phyloP scores from a whole-genome alignment of 1,140 invertebrate species.

The Cyclargus thomasi region DNA sequence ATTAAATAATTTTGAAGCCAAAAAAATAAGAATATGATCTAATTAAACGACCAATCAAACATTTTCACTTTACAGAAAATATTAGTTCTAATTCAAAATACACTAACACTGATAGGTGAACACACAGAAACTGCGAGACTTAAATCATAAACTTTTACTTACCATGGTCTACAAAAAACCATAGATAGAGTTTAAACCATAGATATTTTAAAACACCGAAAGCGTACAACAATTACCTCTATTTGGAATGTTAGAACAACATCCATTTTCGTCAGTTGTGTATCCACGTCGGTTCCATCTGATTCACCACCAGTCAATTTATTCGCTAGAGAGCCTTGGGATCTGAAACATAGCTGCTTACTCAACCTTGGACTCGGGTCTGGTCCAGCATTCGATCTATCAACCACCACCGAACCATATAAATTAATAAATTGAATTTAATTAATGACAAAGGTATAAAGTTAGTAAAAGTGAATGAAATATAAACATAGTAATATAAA shows the following conservation, averaged over 20 bases:
- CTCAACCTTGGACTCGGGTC: constrained; percentile 75
- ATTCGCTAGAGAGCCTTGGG: constrained; percentile 90
- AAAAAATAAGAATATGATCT: not conserved
- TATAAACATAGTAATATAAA: constrained; percentile 6
- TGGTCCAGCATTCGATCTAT: constrained; percentile 65
- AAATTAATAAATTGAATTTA: not conserved
- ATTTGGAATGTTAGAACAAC: constrained; percentile 97
- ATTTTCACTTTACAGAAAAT: not conserved
- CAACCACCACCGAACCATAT: constrained; percentile 40
- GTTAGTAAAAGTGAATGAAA: constrained; percentile 17
- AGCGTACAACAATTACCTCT: constrained; percentile 81
- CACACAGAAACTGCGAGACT: not conserved
- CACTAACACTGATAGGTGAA: not conserved
- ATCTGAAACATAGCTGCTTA: constrained; percentile 81
- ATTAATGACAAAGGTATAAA: constrained; percentile 5
- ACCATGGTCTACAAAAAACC: not conserved
- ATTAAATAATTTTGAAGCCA: not conserved
- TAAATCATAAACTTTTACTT: not conserved
- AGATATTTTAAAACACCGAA: not conserved
- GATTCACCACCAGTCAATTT: constrained; percentile 86
- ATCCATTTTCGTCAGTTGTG: constrained; percentile 95
- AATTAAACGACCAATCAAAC: not conserved
- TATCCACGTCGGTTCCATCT: constrained; percentile 92
- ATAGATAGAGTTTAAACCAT: not conserved
- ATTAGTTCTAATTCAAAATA: not conserved